Percentiles rank a stretch among this genome's conserved stretches.
Evolutionary conservation across 2,113 vertebrate genomes (phyloP).

Genomic region (Bagarius yarrelli): DNA sequence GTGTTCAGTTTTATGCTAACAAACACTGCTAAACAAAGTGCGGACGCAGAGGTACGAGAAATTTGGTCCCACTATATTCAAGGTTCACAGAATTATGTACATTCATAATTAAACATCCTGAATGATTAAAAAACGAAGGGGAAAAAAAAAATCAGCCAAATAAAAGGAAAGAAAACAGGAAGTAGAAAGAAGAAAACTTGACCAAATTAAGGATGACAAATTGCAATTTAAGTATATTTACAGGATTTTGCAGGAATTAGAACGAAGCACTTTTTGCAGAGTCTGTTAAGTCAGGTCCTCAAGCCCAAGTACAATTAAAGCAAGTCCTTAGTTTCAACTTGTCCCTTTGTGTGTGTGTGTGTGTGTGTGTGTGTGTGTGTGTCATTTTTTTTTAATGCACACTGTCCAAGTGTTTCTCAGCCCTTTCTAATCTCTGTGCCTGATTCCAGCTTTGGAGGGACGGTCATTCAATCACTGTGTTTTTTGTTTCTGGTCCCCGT

Average conservation of each 20-base stretch:
- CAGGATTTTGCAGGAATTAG: constrained; percentile 21
- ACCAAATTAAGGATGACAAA: constrained; percentile 8
- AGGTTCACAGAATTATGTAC: constrained; percentile 87
- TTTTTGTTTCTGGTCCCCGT: neutral
- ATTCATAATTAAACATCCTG: constrained; percentile 81
- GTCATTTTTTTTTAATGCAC: neutral
- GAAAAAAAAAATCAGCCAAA: constrained; percentile 38
- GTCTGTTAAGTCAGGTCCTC: constrained; percentile 25
- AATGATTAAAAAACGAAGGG: neutral
- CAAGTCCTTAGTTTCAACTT: neutral
- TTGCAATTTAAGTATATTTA: constrained; percentile 11
- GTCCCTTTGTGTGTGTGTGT: constrained; percentile 29
- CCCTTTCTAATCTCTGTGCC: constrained; percentile 36
- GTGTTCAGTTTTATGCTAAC: neutral
- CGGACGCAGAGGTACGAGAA: constrained; percentile 56
- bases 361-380: constrained; percentile 1
- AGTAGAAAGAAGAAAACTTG: neutral
- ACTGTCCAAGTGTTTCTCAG: constrained; percentile 34
- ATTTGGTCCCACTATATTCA: constrained; percentile 83
- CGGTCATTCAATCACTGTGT: neutral
- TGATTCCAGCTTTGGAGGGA: neutral
- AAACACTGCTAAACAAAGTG: constrained; percentile 19
- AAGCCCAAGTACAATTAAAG: neutral
- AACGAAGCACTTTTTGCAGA: constrained; percentile 49
- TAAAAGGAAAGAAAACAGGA: neutral